Base-by-base conservation (phyloP, 2,113 vertebrate genomes). In the Uropsilus gracilis region DNA sequence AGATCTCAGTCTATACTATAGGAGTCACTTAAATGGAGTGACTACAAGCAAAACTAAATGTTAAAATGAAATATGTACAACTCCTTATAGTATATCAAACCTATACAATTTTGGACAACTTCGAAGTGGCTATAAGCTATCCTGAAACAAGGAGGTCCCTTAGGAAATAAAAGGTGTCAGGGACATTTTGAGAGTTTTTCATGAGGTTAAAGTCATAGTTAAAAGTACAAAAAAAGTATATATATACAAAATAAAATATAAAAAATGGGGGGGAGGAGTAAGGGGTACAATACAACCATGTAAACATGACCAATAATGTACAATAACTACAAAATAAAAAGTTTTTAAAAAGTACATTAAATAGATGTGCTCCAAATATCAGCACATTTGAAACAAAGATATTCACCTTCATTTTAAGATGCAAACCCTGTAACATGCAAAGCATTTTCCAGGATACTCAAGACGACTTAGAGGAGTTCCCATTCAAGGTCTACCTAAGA, bases 401-500 rank as follows among this genome's bases (percentile, higher is more conserved):
- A 83, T 42, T 55, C 82, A 57, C 50, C 83, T 80, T 76, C 81
- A 50, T 55, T 80, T 44, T 78, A 91, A 86, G 42, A 86, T 42
- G 77, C 69, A 96, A 86, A 80, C 76, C 44, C 32, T 69, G 3
- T 26, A 73, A 77, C 13, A 78, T 16, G 50, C 44, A 91, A 59
- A 9, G 48, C 57, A 91, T 32, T 30, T 26, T 66, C 61, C 73
- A 89, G 42, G 55, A 53, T 37, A 90, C 69, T 53, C 86, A 82
- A 50, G 77, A 84, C 72, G 75, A 94, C 64, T 91, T 50, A 91
- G 37, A 83, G 69, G 85, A 91, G 82, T 89, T 63, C 50, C 80
- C 75, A 82, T 69, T 86, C 44, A 86, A 64, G 48, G 64, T 90
- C 95, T 89, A 89, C 78, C 83, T 59, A 86, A 94, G 64, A 93